Percentiles rank a stretch among this genome's conserved stretches.
These are phyloP conservation scores for Belgica antarctica DNA, from an alignment of 2,888 invertebrate species.

Conservation along the genomic window DNA sequence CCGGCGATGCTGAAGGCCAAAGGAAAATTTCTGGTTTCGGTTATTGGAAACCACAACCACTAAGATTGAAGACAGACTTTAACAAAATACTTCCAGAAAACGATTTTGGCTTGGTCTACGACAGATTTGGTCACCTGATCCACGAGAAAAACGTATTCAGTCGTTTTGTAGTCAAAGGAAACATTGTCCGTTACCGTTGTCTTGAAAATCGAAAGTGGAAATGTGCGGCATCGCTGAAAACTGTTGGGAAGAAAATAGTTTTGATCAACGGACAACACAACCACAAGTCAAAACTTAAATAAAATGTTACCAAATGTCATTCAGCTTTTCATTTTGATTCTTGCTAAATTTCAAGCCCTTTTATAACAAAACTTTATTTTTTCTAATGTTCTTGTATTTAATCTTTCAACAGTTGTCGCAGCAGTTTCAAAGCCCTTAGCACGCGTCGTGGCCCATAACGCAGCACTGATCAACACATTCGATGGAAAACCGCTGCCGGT, in stretches of 20 bases:
- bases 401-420: not conserved
- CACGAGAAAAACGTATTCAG: constrained; percentile 4
- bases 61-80: not conserved
- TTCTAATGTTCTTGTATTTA: not conserved
- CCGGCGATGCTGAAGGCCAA: constrained; percentile 50
- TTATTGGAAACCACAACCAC: constrained; percentile 51
- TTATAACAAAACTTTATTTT: not conserved
- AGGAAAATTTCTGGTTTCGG: constrained; percentile 48
- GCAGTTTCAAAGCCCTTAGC: not conserved
- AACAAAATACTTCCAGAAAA: not conserved
- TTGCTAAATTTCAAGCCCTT: not conserved
- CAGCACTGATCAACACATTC: not conserved
- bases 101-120: not conserved
- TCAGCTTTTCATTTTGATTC: not conserved
- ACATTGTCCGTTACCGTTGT: constrained; percentile 52
- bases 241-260: constrained; percentile 49
- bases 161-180: constrained; percentile 32
- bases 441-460: not conserved
- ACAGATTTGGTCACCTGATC: constrained; percentile 8
- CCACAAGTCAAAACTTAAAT: constrained; percentile 48
- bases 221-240: constrained; percentile 51
- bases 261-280: constrained; percentile 49
- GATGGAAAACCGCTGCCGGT: constrained; percentile 23
- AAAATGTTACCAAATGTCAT: not conserved
- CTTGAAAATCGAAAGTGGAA: constrained; percentile 49